Base-by-base conservation (phyloP, 1,140 invertebrate genomes). In the Ceratoteleas bidentatus region DNA sequence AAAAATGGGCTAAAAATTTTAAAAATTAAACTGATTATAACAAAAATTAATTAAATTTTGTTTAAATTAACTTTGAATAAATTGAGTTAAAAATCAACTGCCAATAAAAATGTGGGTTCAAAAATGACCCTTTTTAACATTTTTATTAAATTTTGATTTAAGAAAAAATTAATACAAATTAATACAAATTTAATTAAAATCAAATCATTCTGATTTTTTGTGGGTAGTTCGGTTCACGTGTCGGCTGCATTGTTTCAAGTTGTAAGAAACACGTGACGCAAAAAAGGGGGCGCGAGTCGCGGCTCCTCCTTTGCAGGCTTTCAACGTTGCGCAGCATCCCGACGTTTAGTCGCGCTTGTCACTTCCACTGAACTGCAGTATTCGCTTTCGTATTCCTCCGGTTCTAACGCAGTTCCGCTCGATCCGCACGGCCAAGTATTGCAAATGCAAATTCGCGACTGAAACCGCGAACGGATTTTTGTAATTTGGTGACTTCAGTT, bases 281-380 rank as follows among this genome's bases (percentile, higher is more conserved):
- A 75, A 68, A 81, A 70, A 75, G 61, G 70, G 79, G 75, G 65
- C 77, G 64, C 64, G 72, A 76, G 54, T 66, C 58, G 64, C 65
- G 61, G 15, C 72, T 75, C 53, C 61, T 74, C 40, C 50, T 66
- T 77, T 69, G 69, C 65, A 76, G 47, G 49, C 50, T 76, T 82
- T 75, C 73, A 62, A 73, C 45, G 56, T 45, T 69, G 65, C 69
- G 70, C 78, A 58, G 77, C 83, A 72, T 47, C 65, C 36, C 36
- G 15, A 47, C 70, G 56, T 80, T 80, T 80, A 80, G 76, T 80
- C 62, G 68, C 69, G 54, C 62, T 80, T 68, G 61, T 73, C 69
- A 80, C 76, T 79, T 66, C 66, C 45, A 56, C 50, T 45, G 65
- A 43, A 57, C 33, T 64, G 52, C 45, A 64, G 53, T 58, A 65